These are phyloP conservation scores for Porites cylindrica DNA, from an alignment of 92 coral and sea anemone species.

Conservation along the genomic window DNA sequence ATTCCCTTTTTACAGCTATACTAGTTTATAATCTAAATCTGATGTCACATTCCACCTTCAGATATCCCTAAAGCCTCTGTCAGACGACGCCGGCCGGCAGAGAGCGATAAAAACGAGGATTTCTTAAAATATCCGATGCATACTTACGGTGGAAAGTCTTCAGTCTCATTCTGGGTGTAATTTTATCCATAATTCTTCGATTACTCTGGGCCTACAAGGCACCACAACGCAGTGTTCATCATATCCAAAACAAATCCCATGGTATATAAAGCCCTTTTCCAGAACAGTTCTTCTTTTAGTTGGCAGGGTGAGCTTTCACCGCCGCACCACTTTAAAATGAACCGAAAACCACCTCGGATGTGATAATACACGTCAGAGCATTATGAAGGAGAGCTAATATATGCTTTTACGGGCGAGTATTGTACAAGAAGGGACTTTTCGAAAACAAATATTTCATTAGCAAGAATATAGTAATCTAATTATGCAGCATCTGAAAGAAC, in stretches of 20 bases:
- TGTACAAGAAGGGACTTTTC: background rate
- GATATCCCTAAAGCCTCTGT: background rate
- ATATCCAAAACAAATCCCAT: background rate
- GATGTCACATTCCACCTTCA: no score
- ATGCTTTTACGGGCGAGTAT: constrained; percentile 9
- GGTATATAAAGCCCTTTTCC: background rate
- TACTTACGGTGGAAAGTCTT: constrained; percentile 54
- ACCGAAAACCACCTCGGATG: background rate
- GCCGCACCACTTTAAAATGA: constrained; percentile 30
- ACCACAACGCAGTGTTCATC: background rate
- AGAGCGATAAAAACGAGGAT: background rate
- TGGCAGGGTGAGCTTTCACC: background rate
- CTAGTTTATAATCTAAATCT: no score
- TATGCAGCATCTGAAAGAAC: background rate
- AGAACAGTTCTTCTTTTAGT: no score
- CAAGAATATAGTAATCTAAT: background rate
- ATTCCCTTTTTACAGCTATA: background rate
- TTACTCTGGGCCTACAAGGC: background rate
- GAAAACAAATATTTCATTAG: constrained; percentile 5
- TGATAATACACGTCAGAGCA: constrained; percentile 15
- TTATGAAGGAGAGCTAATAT: constrained; percentile 1
- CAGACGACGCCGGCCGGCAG: background rate
- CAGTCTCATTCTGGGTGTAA: constrained; percentile 3
- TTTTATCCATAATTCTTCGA: background rate
- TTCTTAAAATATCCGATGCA: constrained; percentile 23